Base-by-base conservation (phyloP, 2,797 vertebrate species). In the Apogon hyalosoma region DNA sequence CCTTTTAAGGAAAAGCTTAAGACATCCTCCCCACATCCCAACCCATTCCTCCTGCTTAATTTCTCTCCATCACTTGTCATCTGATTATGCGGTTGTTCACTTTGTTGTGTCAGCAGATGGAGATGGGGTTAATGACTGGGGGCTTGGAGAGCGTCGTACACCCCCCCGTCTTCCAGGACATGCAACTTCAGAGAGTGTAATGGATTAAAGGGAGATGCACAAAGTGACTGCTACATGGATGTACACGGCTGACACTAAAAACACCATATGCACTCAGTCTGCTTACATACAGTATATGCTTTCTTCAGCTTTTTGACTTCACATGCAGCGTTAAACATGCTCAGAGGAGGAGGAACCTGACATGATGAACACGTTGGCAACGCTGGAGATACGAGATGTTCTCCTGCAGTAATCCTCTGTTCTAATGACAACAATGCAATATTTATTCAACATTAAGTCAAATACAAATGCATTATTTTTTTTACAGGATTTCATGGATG, bases 101-200 rank as follows among this genome's bases (percentile, higher is more conserved):
- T 79, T 79, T 87, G 83, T 90, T 79, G 72, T 82, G 85, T 90
- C 88, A 90, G 88, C 77, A 80, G 85, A 76, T 62, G 78, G 77
- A 82, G 60, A 79, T 55, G 63, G 79, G 71, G 73, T 79, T 88
- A 86, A 87, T 82, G 79, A 84, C 69, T 62, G 16, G 41, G 62
- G 61, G 46, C 58, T 75, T 63, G 59, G 52, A 77, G 80, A 61
- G 70, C 73, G 50, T 57, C 3, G 0, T 48, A 50, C 63, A 40
- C 43, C 59, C 63, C 24, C 24, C 24, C 24, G 6, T 28, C 40
- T 74, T 6, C 6, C 58, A 75, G 55, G 59, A 82, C 73, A 68
- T 63, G 52, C 28, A 69, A 67, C 60, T 65, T 71, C 54, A 62
- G 48, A 45, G 57, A 52, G 54, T 62, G 39, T 64, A 77, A 84